Conservation (phyloP, 2,113 vertebrate species). For the Lota lota region DNA sequence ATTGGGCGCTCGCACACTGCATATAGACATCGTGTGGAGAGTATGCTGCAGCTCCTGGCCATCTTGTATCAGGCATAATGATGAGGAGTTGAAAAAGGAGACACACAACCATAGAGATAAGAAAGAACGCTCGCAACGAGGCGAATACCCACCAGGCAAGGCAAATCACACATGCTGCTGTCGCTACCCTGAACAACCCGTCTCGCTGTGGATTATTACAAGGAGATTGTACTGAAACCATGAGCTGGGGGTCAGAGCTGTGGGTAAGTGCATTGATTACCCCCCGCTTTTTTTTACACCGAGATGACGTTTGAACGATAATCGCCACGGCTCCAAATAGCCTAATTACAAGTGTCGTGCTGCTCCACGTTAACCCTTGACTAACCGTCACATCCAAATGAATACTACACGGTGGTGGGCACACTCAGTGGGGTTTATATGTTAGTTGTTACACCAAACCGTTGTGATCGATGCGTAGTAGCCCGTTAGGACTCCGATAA, state of each 20-base stretch:
- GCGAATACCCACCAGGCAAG: background rate
- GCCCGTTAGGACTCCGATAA: no score
- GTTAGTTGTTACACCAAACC: no score
- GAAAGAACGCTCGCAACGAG: background rate
- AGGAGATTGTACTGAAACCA: conserved; percentile 67
- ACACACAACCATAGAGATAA: background rate
- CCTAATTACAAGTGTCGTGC: no score
- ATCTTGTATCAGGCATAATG: conserved; percentile 66
- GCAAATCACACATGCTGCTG: conserved; percentile 4
- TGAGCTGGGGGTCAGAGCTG: conserved; percentile 76
- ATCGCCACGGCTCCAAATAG: background rate
- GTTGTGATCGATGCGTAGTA: no score
- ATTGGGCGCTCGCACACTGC: conserved; percentile 48
- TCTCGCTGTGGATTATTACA: conserved; percentile 65
- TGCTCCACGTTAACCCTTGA: no score
- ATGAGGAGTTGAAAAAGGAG: conserved; percentile 22
- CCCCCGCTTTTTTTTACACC: background rate
- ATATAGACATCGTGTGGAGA: conserved; percentile 43
- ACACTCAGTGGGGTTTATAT: no score
- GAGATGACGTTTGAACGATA: background rate
- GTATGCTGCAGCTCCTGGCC: conserved; percentile 58
- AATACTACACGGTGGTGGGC: no score
- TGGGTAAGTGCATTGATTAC: conserved; percentile 59
- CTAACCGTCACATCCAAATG: no score
- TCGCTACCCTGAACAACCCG: conserved; percentile 28